Conservation (phyloP, 2,888 invertebrate species). For the Busseola fusca region DNA sequence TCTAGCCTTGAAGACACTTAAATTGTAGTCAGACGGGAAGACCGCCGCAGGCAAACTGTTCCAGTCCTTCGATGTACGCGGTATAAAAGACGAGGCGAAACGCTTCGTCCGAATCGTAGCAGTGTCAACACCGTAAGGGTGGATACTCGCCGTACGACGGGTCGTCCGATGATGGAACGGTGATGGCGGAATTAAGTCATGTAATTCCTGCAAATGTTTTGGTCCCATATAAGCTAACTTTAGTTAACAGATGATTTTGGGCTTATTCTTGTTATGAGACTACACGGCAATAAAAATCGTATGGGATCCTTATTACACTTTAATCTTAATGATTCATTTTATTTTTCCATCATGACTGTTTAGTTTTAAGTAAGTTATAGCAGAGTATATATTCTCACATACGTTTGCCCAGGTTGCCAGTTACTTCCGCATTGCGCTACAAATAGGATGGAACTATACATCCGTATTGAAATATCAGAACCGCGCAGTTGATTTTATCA, state of each 20-base stretch:
- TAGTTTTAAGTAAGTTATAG: background rate
- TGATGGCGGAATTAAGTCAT: no score
- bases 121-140: no score
- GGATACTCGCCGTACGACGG: no score
- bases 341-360: background rate
- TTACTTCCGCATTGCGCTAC: slow-evolving; percentile 83
- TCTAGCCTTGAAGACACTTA: no score
- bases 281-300: background rate
- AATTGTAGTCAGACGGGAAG: no score
- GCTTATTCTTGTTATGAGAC: background rate
- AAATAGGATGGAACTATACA: slow-evolving; percentile 84
- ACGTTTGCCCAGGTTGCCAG: slow-evolving; percentile 74
- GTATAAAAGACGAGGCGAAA: no score
- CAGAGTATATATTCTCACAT: background rate
- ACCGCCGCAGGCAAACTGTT: no score
- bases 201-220: background rate
- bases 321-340: background rate
- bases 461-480: slow-evolving; percentile 84
- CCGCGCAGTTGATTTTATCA: slow-evolving; percentile 83
- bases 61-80: no score
- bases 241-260: background rate
- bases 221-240: background rate
- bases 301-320: background rate
- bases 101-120: no score
- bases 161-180: no score